Evolutionary conservation across 1,140 invertebrate genomes (phyloP).

Genomic region (Stratiolaelaps scimitus): DNA sequence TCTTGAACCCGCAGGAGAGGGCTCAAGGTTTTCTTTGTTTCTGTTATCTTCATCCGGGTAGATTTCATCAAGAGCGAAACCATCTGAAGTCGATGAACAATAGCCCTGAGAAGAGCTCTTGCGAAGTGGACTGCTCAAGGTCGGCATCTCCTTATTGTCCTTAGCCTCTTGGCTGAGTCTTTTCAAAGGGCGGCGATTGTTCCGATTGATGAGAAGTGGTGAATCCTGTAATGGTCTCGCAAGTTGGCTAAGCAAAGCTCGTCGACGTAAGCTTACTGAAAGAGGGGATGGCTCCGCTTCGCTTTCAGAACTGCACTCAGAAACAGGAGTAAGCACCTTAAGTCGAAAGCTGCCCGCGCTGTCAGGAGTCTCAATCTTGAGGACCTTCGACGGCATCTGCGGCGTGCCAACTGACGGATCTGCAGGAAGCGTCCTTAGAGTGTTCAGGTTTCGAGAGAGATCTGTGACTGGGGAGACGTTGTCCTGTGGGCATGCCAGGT

Average conservation of each 20-base stretch:
- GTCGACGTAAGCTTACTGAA: background rate
- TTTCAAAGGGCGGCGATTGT: constrained; percentile 1
- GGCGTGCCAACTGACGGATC: background rate
- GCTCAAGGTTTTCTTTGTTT: constrained; percentile 17
- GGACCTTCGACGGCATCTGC: background rate
- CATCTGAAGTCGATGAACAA: constrained; percentile 18
- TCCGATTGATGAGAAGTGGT: constrained; percentile 13
- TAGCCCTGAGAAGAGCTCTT: constrained; percentile 22
- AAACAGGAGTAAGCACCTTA: constrained; percentile 11
- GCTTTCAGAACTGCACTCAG: constrained; percentile 24
- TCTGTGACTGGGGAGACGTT: constrained; percentile 21
- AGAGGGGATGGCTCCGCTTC: constrained; percentile 20
- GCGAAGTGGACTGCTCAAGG: background rate
- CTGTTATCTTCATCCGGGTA: background rate
- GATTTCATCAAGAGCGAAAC: constrained; percentile 15
- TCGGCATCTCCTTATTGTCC: background rate
- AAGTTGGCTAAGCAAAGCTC: background rate
- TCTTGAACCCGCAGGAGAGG: background rate
- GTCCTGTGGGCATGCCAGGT: constrained; percentile 5
- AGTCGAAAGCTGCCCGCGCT: constrained; percentile 22
- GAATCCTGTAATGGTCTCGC: background rate
- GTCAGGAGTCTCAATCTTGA: constrained; percentile 4
- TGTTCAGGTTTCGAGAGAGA: constrained; percentile 18
- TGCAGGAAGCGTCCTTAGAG: background rate
- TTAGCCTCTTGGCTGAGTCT: constrained; percentile 1